Conservation (phyloP, 2,888 invertebrate species). For the Drosophila buzzatii region DNA sequence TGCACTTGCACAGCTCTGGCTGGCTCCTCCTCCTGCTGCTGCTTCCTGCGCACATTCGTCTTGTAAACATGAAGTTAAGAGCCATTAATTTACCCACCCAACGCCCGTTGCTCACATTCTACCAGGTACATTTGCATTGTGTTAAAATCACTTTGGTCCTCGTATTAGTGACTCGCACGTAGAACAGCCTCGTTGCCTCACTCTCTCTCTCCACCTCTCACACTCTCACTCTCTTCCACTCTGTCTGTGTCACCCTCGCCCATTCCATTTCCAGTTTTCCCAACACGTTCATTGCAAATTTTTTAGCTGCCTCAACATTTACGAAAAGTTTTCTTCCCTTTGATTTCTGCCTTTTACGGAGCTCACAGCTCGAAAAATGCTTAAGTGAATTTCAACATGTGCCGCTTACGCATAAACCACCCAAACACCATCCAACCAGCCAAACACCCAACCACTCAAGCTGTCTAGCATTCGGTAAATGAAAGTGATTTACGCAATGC, state of each 20-base stretch:
- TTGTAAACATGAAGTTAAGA: slow-evolving; percentile 79
- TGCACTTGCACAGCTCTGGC: slow-evolving; percentile 19
- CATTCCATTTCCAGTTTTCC: slow-evolving; percentile 14
- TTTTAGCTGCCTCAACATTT: slow-evolving; percentile 49
- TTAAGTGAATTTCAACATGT: slow-evolving; percentile 74
- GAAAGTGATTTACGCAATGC: slow-evolving; percentile 70
- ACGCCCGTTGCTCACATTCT: slow-evolving; percentile 5
- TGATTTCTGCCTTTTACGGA: slow-evolving; percentile 62
- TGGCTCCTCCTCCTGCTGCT: background rate
- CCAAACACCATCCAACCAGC: too few species aligned
- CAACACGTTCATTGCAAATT: slow-evolving; percentile 67
- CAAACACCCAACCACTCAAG: background rate
- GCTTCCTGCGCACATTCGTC: slow-evolving; percentile 62
- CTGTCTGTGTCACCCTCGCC: too few species aligned
- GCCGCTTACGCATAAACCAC: slow-evolving; percentile 52
- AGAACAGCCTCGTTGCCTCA: background rate
- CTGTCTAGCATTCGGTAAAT: background rate
- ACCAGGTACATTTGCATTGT: slow-evolving; percentile 65
- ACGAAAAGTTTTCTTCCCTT: slow-evolving; percentile 59
- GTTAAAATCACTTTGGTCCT: slow-evolving; percentile 72
- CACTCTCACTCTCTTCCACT: background rate
- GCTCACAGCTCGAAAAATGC: slow-evolving; percentile 49
- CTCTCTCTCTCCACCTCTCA: too few species aligned
- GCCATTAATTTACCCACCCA: slow-evolving; percentile 74
- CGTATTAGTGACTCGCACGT: slow-evolving; percentile 61